Evolutionary conservation across 92 coral and sea anemone species (phyloP), one percentile per base, ranked within the genome.

Genomic region (Blastomussa wellsi): DNA sequence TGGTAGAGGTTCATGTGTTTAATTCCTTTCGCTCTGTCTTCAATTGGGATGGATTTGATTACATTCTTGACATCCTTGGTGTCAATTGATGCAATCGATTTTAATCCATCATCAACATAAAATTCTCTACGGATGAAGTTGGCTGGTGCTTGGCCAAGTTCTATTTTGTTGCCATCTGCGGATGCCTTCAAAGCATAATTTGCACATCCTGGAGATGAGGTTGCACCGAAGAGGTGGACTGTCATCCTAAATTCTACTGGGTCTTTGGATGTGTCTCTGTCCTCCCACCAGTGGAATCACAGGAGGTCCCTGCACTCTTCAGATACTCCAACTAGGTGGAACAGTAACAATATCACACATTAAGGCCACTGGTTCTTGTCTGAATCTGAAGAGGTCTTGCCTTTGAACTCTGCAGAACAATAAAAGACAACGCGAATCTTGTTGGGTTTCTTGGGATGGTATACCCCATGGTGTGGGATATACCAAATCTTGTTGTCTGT

Each of bases 251-350:
- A 49, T 20, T 53, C 62, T 53, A 10, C 62, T 53, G 20, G 62
- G 12, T 20, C 24, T 17, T 53, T 53, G 14, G 62, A 53, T 53
- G 12, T 3, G 62, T 53, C 24, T 3, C 62, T 17, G 12, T 17
- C 62, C 12, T 53, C 62, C 62, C 24, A 53, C 88, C 83, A 85
- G 11, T 77, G 69, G 70, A 85, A 85, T 77, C 83, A 36, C 20
- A 85, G 42, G 10, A 77, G 60, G 39, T 85, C 88, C 64, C 88
- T 38, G 36, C 68, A 39, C 51, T 85, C 78, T 59, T 64, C 55
- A 14, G 52, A 13, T 7, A 85, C 78, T 32, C 24, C 20, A 20
- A 53, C 62, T 53, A 4, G 62, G 62, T 53, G 24, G 24, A 53
- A 53, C 62, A 53, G 4, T 14, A 17, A 53, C 68, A 24, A 59